Conservation (phyloP, 2,888 invertebrate species). For the Agonopterix arenella region DNA sequence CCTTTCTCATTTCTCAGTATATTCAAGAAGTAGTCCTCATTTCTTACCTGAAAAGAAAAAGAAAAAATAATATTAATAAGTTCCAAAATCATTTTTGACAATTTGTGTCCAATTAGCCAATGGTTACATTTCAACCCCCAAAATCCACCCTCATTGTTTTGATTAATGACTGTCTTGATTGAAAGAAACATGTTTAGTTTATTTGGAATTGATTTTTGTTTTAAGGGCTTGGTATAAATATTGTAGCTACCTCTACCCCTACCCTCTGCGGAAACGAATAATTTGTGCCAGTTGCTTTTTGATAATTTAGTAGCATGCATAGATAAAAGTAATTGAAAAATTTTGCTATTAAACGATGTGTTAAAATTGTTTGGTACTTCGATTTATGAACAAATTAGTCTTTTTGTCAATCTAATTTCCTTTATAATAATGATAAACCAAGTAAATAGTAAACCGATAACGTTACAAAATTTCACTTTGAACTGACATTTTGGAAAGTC, state of each 20-base stretch:
- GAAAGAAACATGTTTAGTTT: conserved; percentile 36
- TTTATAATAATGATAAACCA: no score
- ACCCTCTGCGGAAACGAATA: conserved; percentile 1
- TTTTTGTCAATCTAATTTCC: no score
- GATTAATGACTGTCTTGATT: conserved; percentile 49
- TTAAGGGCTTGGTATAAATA: conserved; percentile 1
- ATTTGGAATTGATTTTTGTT: conserved; percentile 3
- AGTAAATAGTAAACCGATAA: no score
- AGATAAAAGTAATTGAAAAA: no score
- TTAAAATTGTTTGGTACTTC: no score
- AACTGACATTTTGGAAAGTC: no score
- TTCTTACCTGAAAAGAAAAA: conserved; percentile 15
- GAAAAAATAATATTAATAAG: conserved; percentile 9
- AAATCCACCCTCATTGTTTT: conserved; percentile 30
- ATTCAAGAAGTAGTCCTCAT: no score
- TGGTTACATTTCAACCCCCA: conserved; percentile 27
- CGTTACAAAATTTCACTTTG: no score
- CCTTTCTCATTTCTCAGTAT: no score
- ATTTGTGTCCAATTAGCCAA: conserved; percentile 14
- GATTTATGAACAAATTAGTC: no score
- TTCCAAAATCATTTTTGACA: conserved; percentile 4
- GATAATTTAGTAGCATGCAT: no score
- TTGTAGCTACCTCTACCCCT: background rate
- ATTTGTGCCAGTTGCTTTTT: background rate
- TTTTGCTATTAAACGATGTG: no score